These are phyloP conservation scores for Drosophila borborema DNA, from an alignment of 2,888 invertebrate genomes.

Conservation along the genomic window DNA sequence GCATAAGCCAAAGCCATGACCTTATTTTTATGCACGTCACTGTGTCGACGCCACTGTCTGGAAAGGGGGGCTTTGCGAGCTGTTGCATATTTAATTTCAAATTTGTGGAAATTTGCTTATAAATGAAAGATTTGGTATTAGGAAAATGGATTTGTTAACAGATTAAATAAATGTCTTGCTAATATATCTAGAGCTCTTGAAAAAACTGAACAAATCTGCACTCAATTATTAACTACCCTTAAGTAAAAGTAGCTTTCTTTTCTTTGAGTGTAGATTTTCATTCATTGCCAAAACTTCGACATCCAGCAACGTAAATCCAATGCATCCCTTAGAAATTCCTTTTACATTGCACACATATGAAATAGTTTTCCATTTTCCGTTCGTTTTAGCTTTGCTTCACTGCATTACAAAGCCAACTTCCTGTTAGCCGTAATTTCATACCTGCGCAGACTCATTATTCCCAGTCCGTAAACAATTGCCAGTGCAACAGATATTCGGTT, in stretches of 20 bases:
- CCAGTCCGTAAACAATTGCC: constrained; percentile 30
- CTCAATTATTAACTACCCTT: not conserved
- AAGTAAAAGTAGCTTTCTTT: not conserved
- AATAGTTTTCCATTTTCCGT: not conserved
- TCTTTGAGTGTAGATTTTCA: not conserved
- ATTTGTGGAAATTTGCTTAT: constrained; percentile 1
- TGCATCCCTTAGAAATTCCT: not conserved
- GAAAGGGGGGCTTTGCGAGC: not conserved
- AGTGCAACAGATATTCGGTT: constrained; percentile 8
- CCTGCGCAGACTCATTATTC: constrained; percentile 44
- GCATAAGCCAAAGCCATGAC: constrained; percentile 51
- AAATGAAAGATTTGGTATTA: constrained; percentile 1
- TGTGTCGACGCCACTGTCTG: constrained; percentile 45
- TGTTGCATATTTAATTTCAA: constrained; percentile 13
- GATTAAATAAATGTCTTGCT: not conserved
- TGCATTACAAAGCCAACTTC: constrained; percentile 31
- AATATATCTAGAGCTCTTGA: not conserved
- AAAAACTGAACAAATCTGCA: not conserved
- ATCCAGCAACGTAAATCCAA: not conserved
- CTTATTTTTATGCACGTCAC: constrained; percentile 67
- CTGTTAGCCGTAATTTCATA: constrained; percentile 41
- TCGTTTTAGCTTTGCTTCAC: constrained; percentile 14
- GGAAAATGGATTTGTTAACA: not conserved
- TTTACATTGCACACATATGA: not conserved
- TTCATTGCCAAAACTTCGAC: not conserved